phyloP scores from a whole-genome alignment of 2,797 vertebrate species.

The Pseudomugil gertrudae region DNA sequence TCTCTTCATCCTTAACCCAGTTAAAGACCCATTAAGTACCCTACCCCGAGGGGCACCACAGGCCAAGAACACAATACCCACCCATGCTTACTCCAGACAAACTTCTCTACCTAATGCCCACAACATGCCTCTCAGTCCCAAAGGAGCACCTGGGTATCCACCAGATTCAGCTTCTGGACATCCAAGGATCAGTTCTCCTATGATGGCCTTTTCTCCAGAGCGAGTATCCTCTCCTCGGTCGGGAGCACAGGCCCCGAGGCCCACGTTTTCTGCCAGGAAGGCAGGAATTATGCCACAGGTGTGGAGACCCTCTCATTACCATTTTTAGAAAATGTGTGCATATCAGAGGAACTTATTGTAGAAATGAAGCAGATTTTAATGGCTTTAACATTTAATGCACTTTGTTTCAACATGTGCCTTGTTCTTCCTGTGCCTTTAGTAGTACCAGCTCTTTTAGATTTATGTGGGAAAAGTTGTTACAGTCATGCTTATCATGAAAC shows the following conservation, averaged over 20 bases:
- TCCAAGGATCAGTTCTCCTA: slow-evolving; percentile 79
- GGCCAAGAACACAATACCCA: slow-evolving; percentile 78
- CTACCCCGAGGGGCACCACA: slow-evolving; percentile 85
- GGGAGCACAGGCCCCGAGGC: slow-evolving; percentile 88
- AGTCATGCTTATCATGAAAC: slow-evolving; percentile 18
- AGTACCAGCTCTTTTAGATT: slow-evolving; percentile 13
- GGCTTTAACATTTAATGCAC: slow-evolving; percentile 14
- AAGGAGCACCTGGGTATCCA: slow-evolving; percentile 54
- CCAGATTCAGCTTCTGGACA: slow-evolving; percentile 59
- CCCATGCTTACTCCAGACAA: slow-evolving; percentile 78
- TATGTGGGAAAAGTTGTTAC: slow-evolving; percentile 22
- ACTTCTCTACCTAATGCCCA: slow-evolving; percentile 79
- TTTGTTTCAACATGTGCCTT: slow-evolving; percentile 34
- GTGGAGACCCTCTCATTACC: slow-evolving; percentile 94
- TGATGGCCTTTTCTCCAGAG: slow-evolving; percentile 77
- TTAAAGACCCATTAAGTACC: slow-evolving; percentile 83
- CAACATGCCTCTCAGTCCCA: slow-evolving; percentile 69
- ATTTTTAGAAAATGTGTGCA: slow-evolving; percentile 65
- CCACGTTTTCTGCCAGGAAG: slow-evolving; percentile 92
- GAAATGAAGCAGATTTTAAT: slow-evolving; percentile 11
- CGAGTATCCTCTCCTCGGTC: slow-evolving; percentile 84
- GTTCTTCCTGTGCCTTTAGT: slow-evolving; percentile 30
- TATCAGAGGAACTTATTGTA: slow-evolving; percentile 15
- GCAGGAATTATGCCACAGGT: slow-evolving; percentile 95
- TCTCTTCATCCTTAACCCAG: slow-evolving; percentile 91